Conservation (phyloP, 2,888 invertebrate genomes). For the Dugesia japonica region DNA sequence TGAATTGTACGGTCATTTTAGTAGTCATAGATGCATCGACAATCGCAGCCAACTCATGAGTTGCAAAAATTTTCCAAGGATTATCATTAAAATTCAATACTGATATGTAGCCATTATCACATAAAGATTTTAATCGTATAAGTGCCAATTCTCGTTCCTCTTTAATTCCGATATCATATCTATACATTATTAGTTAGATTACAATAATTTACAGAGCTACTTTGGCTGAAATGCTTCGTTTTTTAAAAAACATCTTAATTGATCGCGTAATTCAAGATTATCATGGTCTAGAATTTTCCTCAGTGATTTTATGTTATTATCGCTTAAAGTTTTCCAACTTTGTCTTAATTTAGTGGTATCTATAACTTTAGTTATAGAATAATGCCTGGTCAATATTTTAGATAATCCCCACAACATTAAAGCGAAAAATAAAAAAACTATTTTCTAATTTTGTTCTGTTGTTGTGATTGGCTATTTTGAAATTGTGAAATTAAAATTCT, state of each 20-base stretch:
- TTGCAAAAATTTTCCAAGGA: conserved; percentile 38
- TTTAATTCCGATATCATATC: conserved; percentile 37
- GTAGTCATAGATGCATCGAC: conserved; percentile 38
- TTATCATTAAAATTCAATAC: conserved; percentile 38
- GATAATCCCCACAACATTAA: too few relatives aligned
- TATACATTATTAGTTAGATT: neutral
- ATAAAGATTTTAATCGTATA: conserved; percentile 37
- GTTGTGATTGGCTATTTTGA: too few relatives aligned
- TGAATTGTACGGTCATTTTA: conserved; percentile 41
- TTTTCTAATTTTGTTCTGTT: too few relatives aligned
- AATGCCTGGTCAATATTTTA: neutral
- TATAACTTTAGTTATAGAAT: neutral
- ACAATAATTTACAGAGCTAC: neutral
- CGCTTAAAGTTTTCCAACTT: neutral
- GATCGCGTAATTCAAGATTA: neutral
- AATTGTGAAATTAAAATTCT: too few relatives aligned
- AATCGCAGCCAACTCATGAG: conserved; percentile 38
- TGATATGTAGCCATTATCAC: conserved; percentile 38
- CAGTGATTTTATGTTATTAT: neutral
- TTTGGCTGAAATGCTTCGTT: neutral
- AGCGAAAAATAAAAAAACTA: too few relatives aligned
- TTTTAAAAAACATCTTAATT: neutral
- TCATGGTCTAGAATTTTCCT: neutral
- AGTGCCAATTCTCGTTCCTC: conserved; percentile 38
- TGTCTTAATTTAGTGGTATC: neutral